Conservation (phyloP, 2,797 vertebrate genomes). For the Lindbergichthys nudifrons region DNA sequence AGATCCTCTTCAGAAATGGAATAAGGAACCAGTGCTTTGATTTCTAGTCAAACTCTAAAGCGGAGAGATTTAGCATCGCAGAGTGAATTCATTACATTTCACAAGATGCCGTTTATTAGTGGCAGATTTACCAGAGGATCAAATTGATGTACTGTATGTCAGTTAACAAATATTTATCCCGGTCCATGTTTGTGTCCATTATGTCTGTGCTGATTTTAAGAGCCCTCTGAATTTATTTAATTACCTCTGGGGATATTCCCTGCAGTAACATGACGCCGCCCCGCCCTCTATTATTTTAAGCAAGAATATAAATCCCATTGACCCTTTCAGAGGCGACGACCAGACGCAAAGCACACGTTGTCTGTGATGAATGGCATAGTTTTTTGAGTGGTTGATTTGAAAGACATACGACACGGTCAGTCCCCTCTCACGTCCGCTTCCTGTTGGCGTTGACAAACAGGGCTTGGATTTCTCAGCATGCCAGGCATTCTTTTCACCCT, state of each 20-base stretch:
- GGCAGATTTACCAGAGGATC: constrained; percentile 19
- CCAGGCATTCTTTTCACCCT: constrained; percentile 84
- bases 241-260: constrained; percentile 36
- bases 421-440: constrained; percentile 85
- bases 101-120: constrained; percentile 19
- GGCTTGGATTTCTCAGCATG: constrained; percentile 85
- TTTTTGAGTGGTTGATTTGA: constrained; percentile 72
- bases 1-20: constrained; percentile 65
- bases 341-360: constrained; percentile 64
- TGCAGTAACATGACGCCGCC: constrained; percentile 58
- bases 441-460: constrained; percentile 87
- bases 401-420: constrained; percentile 81
- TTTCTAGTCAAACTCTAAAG: constrained; percentile 43
- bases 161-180: constrained; percentile 43
- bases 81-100: constrained; percentile 6
- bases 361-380: constrained; percentile 75
- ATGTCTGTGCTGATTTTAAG: constrained; percentile 25
- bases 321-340: constrained; percentile 69
- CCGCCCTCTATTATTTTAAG: constrained; percentile 68
- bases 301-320: constrained; percentile 65
- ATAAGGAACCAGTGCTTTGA: constrained; percentile 65
- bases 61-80: constrained; percentile 16
- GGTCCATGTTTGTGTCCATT: constrained; percentile 23
- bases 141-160: background rate
- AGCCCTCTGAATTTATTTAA: constrained; percentile 39